These are phyloP conservation scores for Thomomys bottae DNA, from an alignment of 2,113 vertebrate genomes.

Conservation along the genomic window DNA sequence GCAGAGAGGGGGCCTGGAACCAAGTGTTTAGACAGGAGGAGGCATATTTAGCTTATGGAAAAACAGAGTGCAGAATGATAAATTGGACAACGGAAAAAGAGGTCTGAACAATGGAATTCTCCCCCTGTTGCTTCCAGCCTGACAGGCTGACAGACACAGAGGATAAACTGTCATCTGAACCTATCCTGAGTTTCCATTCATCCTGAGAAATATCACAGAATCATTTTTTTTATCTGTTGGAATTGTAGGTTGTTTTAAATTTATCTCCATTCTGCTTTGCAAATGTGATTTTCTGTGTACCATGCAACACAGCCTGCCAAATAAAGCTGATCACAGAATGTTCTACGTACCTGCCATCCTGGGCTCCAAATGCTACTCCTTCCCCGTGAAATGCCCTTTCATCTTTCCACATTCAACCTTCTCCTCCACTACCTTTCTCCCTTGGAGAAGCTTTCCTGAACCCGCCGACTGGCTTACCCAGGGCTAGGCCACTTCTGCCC, in stretches of 20 bases:
- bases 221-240: not conserved
- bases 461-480: not conserved
- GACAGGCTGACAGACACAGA: constrained; percentile 42
- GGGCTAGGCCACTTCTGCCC: not conserved
- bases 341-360: not conserved
- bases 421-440: not conserved
- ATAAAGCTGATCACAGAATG: not conserved
- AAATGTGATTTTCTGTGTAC: not conserved
- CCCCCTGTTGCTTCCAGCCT: not conserved
- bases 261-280: not conserved
- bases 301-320: not conserved
- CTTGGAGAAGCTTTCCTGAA: not conserved
- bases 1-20: constrained; percentile 75
- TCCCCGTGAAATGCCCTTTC: not conserved
- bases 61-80: constrained; percentile 58
- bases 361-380: not conserved
- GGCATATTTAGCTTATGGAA: constrained; percentile 65
- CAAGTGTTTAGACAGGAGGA: constrained; percentile 80
- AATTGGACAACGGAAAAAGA: constrained; percentile 76
- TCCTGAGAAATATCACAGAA: constrained; percentile 13
- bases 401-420: not conserved
- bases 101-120: constrained; percentile 66
- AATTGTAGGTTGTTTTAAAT: not conserved
- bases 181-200: not conserved
- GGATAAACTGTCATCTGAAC: constrained; percentile 58